These are phyloP conservation scores for Rhodeus uyekii DNA, from an alignment of 2,797 vertebrate genomes.

Conservation along the genomic window DNA sequence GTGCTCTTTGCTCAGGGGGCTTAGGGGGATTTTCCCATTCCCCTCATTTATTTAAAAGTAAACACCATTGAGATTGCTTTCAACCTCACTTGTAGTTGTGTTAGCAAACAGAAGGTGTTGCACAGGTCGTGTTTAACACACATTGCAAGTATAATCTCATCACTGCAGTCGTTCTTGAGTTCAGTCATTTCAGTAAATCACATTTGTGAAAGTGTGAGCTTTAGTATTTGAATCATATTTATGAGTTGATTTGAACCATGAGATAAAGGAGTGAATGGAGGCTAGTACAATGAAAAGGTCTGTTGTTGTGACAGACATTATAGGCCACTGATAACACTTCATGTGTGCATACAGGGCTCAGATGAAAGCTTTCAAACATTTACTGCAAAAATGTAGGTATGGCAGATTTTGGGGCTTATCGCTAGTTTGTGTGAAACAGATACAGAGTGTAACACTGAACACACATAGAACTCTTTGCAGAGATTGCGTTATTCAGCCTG, in stretches of 20 bases:
- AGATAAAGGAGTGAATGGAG: not conserved
- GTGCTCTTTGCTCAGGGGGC: not conserved
- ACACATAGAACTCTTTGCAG: no score
- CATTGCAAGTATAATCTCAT: not conserved
- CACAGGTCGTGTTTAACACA: not conserved
- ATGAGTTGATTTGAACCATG: not conserved
- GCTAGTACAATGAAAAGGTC: not conserved
- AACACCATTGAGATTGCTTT: not conserved
- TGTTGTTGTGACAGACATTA: not conserved
- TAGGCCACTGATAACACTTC: not conserved
- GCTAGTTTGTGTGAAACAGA: no score
- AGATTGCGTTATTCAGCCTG: no score
- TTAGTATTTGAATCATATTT: not conserved
- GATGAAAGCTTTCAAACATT: no score
- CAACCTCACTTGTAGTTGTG: not conserved
- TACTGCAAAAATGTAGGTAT: no score
- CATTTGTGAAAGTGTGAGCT: not conserved
- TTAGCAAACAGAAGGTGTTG: not conserved
- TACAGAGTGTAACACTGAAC: no score
- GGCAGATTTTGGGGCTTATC: no score
- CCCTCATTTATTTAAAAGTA: not conserved
- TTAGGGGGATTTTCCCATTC: not conserved
- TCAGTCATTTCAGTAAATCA: not conserved
- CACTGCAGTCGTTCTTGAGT: not conserved
- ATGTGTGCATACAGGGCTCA: not conserved